phyloP scores from a whole-genome alignment of 2,888 invertebrate species.

The Microchrysa polita region DNA sequence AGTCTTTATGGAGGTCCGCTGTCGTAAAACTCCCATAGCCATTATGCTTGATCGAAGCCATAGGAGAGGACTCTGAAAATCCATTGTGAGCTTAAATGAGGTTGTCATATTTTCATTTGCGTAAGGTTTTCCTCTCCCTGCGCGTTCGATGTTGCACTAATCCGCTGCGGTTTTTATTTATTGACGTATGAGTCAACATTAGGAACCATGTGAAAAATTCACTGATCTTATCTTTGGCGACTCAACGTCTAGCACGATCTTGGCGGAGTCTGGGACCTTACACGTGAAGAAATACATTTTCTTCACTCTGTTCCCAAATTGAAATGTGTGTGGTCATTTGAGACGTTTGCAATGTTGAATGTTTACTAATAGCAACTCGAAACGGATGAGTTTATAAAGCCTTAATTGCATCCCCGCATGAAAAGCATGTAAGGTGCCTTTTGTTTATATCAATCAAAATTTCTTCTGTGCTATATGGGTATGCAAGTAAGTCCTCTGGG shows the following conservation, averaged over 20 bases:
- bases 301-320: background rate
- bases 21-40: too few species aligned
- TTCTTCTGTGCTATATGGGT: background rate
- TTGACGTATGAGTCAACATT: background rate
- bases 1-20: too few species aligned
- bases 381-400: conserved; percentile 40
- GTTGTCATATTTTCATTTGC: too few species aligned
- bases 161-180: too few species aligned
- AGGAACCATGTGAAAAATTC: conserved; percentile 1
- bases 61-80: too few species aligned
- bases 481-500: too few species aligned
- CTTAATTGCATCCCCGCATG: conserved; percentile 41
- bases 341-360: conserved; percentile 36
- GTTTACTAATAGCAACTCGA: conserved; percentile 35
- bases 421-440: background rate
- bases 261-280: background rate
- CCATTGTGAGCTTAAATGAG: too few species aligned
- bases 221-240: conserved; percentile 33
- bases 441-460: background rate
- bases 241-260: conserved; percentile 27
- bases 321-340: conserved; percentile 42
- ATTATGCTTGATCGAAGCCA: too few species aligned
- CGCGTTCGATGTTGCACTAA: too few species aligned
- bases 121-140: too few species aligned
- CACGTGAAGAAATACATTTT: background rate